Percentiles rank a stretch among this genome's conserved stretches.
Conservation (phyloP, 2,113 vertebrate species). For the Ploceus nigricollis region DNA sequence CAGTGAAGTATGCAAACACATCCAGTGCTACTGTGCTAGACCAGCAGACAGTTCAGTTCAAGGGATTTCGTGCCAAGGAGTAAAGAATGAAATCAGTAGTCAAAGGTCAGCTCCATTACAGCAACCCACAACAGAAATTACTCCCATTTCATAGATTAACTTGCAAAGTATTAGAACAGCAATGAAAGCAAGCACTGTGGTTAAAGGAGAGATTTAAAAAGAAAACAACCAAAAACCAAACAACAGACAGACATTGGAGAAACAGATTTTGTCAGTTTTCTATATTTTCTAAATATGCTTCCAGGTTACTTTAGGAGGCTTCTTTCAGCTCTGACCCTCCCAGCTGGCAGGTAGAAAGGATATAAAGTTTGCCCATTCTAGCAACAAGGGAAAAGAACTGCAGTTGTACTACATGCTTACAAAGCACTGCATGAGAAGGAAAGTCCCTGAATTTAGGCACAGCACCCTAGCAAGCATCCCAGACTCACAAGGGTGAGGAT, state of each 20-base stretch:
- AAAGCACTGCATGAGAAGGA: neutral
- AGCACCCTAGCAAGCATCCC: neutral
- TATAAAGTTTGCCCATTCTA: neutral
- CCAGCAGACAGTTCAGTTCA: neutral
- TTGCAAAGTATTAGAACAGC: neutral
- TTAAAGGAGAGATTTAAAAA: neutral
- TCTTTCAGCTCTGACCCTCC: neutral
- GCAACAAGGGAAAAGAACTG: neutral
- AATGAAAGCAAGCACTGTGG: neutral
- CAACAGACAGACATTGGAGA: neutral
- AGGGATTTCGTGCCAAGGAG: neutral
- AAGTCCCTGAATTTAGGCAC: neutral
- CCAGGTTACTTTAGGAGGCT: neutral
- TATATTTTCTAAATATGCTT: neutral
- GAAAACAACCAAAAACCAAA: neutral
- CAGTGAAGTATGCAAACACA: constrained; percentile 4
- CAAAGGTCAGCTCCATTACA: neutral
- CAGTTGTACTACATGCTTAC: neutral
- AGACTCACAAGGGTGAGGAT: neutral
- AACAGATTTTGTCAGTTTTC: neutral
- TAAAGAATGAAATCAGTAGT: constrained; percentile 1
- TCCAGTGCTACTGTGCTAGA: neutral
- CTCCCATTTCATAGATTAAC: neutral
- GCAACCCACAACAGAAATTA: neutral
- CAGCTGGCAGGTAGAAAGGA: neutral